Conservation (phyloP, 1,140 invertebrate genomes). For the Telenomus remus region DNA sequence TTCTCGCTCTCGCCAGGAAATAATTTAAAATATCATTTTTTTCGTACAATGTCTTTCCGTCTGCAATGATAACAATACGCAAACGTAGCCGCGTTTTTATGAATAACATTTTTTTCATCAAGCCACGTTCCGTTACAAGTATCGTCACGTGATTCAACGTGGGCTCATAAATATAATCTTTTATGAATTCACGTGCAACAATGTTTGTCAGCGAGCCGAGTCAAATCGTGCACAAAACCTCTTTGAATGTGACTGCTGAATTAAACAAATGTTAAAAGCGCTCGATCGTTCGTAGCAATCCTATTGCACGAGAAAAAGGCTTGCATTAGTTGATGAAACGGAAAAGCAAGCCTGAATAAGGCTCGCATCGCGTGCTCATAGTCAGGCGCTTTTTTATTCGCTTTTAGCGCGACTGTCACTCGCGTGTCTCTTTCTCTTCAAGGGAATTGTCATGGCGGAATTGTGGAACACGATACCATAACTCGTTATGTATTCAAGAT, state of each 20-base stretch:
- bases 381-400: constrained; percentile 22
- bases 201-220: constrained; percentile 22
- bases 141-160: constrained; percentile 15
- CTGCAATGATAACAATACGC: too few relatives aligned
- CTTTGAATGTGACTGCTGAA: constrained; percentile 2
- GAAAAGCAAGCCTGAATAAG: constrained; percentile 13
- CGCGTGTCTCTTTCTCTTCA: constrained; percentile 27
- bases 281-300: neutral
- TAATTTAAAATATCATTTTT: too few relatives aligned
- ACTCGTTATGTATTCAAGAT: constrained; percentile 69
- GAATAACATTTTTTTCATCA: too few relatives aligned
- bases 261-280: constrained; percentile 20
- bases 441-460: constrained; percentile 54
- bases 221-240: constrained; percentile 11
- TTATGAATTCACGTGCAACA: constrained; percentile 25
- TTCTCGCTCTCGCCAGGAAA: too few relatives aligned
- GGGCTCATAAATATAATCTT: constrained; percentile 34
- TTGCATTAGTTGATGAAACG: constrained; percentile 15
- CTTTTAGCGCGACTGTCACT: constrained; percentile 19
- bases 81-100: too few relatives aligned
- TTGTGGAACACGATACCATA: constrained; percentile 51
- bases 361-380: constrained; percentile 18
- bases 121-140: constrained; percentile 20
- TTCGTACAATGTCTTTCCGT: too few relatives aligned
- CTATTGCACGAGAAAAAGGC: neutral